Evolutionary conservation across 2,113 vertebrate genomes (phyloP).

Genomic region (Ariopsis seemanni): DNA sequence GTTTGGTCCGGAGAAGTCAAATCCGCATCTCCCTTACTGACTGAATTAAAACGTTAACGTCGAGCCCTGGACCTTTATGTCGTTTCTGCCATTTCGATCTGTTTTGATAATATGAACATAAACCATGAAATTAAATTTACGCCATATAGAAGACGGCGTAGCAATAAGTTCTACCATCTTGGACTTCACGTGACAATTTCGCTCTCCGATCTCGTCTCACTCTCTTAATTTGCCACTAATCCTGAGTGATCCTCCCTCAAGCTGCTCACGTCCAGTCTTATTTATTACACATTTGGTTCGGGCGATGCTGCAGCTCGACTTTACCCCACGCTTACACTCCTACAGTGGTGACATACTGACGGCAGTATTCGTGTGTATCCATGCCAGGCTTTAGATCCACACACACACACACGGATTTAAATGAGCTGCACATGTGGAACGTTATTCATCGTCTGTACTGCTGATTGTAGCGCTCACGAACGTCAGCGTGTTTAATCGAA

Average conservation of each 20-base stretch:
- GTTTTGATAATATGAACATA: background rate
- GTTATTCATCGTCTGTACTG: slow-evolving; percentile 36
- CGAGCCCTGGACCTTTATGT: background rate
- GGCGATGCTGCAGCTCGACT: background rate
- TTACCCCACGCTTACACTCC: slow-evolving; percentile 26
- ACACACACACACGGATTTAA: slow-evolving; percentile 32
- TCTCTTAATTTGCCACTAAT: background rate
- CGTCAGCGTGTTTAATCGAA: slow-evolving; percentile 41
- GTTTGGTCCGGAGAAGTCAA: too few species aligned
- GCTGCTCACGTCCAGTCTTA: slow-evolving; percentile 4
- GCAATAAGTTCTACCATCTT: background rate
- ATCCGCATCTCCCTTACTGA: too few species aligned
- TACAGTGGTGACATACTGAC: slow-evolving; percentile 45
- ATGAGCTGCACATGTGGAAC: slow-evolving; percentile 50
- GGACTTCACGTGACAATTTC: background rate
- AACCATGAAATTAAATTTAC: background rate
- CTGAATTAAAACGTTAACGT: too few species aligned
- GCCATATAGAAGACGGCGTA: background rate
- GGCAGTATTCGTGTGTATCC: slow-evolving; percentile 41
- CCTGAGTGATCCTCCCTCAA: background rate
- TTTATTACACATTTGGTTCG: slow-evolving; percentile 13
- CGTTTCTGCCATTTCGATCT: background rate
- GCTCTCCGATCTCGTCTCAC: background rate
- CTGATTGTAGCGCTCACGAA: slow-evolving; percentile 31
- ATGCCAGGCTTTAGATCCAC: slow-evolving; percentile 48